These are phyloP conservation scores for Pseudomyrmex sp. DNA, from an alignment of 1,140 invertebrate species.

Conservation along the genomic window DNA sequence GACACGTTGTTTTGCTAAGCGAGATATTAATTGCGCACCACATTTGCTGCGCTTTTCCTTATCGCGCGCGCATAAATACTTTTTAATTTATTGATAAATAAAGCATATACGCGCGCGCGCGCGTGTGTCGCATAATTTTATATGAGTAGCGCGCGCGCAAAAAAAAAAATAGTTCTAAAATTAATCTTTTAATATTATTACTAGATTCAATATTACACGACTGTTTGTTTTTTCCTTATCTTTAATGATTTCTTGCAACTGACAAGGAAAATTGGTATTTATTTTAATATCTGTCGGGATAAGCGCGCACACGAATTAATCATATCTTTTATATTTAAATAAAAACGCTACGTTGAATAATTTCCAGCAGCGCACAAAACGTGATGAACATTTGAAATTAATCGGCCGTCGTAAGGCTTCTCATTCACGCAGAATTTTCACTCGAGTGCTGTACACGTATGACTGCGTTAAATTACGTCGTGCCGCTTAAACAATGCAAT, in stretches of 20 bases:
- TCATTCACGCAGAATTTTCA: conserved; percentile 2
- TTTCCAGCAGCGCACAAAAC: neutral
- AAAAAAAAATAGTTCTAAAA: too few relatives aligned
- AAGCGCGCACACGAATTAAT: neutral
- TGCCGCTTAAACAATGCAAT: neutral
- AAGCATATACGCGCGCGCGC: too few relatives aligned
- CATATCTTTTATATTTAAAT: neutral
- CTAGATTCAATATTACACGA: neutral
- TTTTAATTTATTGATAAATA: too few relatives aligned
- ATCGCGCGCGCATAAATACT: too few relatives aligned
- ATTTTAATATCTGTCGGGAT: neutral
- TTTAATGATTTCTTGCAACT: neutral
- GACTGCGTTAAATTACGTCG: neutral
- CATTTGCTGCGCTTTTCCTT: too few relatives aligned
- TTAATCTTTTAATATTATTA: neutral
- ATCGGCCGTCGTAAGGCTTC: neutral
- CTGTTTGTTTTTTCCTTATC: neutral
- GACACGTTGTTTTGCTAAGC: too few relatives aligned
- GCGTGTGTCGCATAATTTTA: too few relatives aligned
- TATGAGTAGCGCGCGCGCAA: too few relatives aligned
- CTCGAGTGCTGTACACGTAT: neutral
- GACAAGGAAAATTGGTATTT: neutral
- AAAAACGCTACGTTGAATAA: neutral
- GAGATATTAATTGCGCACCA: too few relatives aligned
- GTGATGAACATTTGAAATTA: neutral